Conservation (phyloP, 2,888 invertebrate genomes). For the Aphelenchoides bicaudatus region DNA sequence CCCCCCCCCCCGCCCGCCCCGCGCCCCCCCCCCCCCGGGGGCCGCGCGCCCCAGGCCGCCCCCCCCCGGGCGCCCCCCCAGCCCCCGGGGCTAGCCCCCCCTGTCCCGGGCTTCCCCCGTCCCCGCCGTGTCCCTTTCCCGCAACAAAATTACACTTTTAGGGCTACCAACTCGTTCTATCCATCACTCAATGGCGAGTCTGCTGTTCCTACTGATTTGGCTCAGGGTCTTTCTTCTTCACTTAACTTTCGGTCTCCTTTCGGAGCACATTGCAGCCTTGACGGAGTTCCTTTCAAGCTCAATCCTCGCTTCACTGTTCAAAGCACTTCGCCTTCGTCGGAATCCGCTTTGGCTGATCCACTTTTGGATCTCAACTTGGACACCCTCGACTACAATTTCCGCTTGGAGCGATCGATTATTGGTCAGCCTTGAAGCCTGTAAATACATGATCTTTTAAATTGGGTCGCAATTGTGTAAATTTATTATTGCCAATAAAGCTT, state of each 20-base stretch:
- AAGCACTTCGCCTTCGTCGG: not conserved
- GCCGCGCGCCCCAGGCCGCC: too few species aligned
- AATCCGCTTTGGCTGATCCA: not conserved
- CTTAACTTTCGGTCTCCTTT: not conserved
- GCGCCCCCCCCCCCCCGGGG: too few species aligned
- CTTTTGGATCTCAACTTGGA: constrained; percentile 9
- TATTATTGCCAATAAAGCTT: too few species aligned
- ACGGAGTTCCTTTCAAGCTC: constrained; percentile 38
- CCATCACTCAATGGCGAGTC: constrained; percentile 2
- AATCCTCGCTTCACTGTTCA: constrained; percentile 26
- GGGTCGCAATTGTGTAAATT: too few species aligned
- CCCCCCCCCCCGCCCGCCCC: too few species aligned
- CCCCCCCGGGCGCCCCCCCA: too few species aligned
- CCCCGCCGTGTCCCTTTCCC: not conserved
- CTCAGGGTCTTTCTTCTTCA: not conserved
- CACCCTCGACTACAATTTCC: constrained; percentile 28
- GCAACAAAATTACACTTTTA: not conserved
- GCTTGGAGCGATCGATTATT: constrained; percentile 33
- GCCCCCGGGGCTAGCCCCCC: too few species aligned
- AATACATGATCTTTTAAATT: too few species aligned
- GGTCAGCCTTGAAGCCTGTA: too few species aligned
- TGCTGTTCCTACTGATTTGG: not conserved
- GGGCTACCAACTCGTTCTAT: constrained; percentile 8
- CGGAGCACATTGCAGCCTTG: constrained; percentile 16
- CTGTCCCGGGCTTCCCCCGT: not conserved